Base-by-base conservation (phyloP, 35 echinoderm and acorn worm genomes). In the Apostichopus parvimensis region DNA sequence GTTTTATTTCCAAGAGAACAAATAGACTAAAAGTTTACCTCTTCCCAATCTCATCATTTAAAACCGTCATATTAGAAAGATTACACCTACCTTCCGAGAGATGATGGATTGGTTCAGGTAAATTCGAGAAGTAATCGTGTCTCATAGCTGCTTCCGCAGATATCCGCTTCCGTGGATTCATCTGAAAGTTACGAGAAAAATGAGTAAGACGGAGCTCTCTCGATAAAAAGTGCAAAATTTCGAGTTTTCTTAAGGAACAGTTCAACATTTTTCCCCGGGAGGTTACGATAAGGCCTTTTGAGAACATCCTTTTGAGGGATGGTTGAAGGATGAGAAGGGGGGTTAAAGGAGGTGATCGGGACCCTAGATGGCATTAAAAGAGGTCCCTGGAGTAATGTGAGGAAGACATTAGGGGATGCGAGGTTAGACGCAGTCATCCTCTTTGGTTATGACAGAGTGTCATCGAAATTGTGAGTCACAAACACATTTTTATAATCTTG, bases 151-250 rank as follows among this genome's bases (percentile, higher is more conserved):
- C 83, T 34, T 70, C 79, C 28, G 94, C 93, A 6, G 94, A 94
- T 92, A 98, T 98, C 88, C 97, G 95, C 70, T 93, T 98, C 87
- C 34, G 79, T 52, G 97, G 97, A 26, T 95, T 90, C 87, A 98
- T 54, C 94, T 98, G 83, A 26, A 73, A 52, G 24, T 12, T 57
- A 64, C 25, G 10, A 73, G 25, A 26, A 52, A 24, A 57, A 82
- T 45, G 21, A 82, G 26, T 25, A 82, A 17, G 23, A 18, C 10
- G 55, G 8, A 53, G 25, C 5, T 52, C 5, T 54, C 25, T 8
- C 17, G 6, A 1, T 78, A 8, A 45, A 24, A n/a, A 57, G 79
- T 53, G 25, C 79, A 54, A 12, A 82, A 54, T 82, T 25, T n/a
- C 17, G 0, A 82, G 9, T 82, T 82, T 15, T 82, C 7, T 22